Conservation (phyloP, 2,797 vertebrate species). For the Staurois parvus region DNA sequence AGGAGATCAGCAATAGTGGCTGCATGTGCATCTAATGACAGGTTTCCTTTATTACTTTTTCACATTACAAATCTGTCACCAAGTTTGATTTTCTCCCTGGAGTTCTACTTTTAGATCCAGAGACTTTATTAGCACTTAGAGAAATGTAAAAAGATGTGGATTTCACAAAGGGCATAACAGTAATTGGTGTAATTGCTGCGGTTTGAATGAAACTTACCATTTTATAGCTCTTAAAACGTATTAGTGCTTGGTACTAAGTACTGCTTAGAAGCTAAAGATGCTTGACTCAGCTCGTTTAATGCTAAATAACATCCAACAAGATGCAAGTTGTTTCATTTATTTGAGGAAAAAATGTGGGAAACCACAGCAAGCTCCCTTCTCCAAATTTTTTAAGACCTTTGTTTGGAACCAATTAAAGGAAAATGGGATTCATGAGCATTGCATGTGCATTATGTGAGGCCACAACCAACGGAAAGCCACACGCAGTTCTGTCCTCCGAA, state of each 20-base stretch:
- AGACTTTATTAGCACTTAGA: not conserved
- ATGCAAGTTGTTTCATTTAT: not conserved
- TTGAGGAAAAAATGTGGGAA: not conserved
- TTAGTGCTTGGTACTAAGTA: not conserved
- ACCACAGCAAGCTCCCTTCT: constrained; percentile 2
- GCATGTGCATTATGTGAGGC: constrained; percentile 51
- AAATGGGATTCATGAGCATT: constrained; percentile 15
- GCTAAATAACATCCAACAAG: not conserved
- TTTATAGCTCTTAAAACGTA: not conserved
- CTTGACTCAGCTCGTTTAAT: not conserved
- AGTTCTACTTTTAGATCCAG: not conserved
- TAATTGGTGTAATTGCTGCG: not conserved
- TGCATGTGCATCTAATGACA: too few relatives aligned
- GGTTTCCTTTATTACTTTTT: not conserved
- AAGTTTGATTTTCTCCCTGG: too few relatives aligned
- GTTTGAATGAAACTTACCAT: not conserved
- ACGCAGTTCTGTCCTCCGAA: constrained; percentile 48
- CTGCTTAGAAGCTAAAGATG: not conserved
- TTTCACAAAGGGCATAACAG: not conserved
- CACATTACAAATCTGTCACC: too few relatives aligned
- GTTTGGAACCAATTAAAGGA: constrained; percentile 52
- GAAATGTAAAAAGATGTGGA: not conserved
- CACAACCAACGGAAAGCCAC: constrained; percentile 43
- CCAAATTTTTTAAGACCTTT: constrained; percentile 1
- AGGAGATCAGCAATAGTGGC: too few relatives aligned